Evolutionary conservation across 2,888 invertebrate species (phyloP), one percentile per base, ranked within the genome.

Genomic region (Erannis defoliaria): DNA sequence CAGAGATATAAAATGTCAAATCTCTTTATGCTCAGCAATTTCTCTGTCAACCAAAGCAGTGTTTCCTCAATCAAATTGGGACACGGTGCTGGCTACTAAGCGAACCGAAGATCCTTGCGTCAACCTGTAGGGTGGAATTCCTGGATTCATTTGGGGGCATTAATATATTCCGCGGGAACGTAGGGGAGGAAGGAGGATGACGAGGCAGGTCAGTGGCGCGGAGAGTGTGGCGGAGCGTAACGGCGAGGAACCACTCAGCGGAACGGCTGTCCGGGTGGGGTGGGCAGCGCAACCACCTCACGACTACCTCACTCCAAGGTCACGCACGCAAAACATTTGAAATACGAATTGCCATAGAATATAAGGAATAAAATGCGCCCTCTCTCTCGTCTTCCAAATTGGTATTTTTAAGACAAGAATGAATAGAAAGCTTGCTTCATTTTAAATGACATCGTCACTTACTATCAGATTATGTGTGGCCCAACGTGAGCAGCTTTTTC

Each of bases 221-320:
- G 62, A 67, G 75, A 75, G 71, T 62, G 73, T 76, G 78, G 76
- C 82, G 75, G 72, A 82, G 81, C 90, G 85, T 62, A 75, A 80
- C 85, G 78, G 71, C 69, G 75, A 72, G 75, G 72, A 77, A 72
- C 78, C 82, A 80, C 67, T 72, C 68, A 77, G 76, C 81, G 88
- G 84, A 88, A 89, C 88, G 80, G 55, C 66, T 66, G 64, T 71
- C 64, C 56, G 60, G 70, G 74, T 69, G 74, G 84, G 84, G 86
- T 85, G 86, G 80, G 37, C 38, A 62, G 73, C 62, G 68, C 70
- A 70, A 74, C 76, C 75, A 76, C 73, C 74, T 68, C 75, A 76
- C 74, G 74, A 67, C 31, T 23, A 48, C 26, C 29, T 35, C 19
- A 37, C 60, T 29, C 71, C 78, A 79, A 76, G 78, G 78, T 56